A percentile compares a stretch with the other conserved stretches of the same genome.
Evolutionary conservation across 1,140 invertebrate species (phyloP).

Genomic region (Monochamus saltuarius): DNA sequence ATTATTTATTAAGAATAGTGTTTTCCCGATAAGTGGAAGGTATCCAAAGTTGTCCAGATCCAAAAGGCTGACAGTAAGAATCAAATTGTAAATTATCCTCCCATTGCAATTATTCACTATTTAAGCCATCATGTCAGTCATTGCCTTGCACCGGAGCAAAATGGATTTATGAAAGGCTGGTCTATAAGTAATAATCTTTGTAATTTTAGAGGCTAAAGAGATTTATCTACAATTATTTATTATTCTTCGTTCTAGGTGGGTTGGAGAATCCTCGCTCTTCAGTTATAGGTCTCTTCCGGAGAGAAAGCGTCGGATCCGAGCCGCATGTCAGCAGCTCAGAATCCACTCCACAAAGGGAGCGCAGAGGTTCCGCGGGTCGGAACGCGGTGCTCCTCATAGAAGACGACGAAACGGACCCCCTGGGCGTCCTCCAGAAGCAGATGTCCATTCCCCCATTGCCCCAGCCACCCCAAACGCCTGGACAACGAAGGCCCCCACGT

Average conservation of each 20-base stretch:
- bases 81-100: no score
- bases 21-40: no score
- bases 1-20: no score
- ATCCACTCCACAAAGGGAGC: constrained; percentile 52
- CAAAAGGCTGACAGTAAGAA: no score
- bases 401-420: constrained; percentile 56
- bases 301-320: constrained; percentile 64
- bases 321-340: constrained; percentile 45
- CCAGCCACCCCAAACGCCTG: constrained; percentile 53
- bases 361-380: constrained; percentile 48
- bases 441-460: constrained; percentile 40
- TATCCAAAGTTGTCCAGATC: no score
- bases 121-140: no score
- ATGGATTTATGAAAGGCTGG: no score
- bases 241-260: constrained; percentile 58
- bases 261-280: constrained; percentile 69
- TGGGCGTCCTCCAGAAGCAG: constrained; percentile 56
- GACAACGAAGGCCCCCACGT: constrained; percentile 62
- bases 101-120: no score
- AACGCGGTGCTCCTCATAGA: constrained; percentile 58
- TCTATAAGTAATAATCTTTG: no score
- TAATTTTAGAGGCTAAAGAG: no score
- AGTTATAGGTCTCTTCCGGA: constrained; percentile 70
- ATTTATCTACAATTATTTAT: neutral
- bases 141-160: no score